phyloP scores from a whole-genome alignment of 2,113 vertebrate species.

The Silurus asotus region DNA sequence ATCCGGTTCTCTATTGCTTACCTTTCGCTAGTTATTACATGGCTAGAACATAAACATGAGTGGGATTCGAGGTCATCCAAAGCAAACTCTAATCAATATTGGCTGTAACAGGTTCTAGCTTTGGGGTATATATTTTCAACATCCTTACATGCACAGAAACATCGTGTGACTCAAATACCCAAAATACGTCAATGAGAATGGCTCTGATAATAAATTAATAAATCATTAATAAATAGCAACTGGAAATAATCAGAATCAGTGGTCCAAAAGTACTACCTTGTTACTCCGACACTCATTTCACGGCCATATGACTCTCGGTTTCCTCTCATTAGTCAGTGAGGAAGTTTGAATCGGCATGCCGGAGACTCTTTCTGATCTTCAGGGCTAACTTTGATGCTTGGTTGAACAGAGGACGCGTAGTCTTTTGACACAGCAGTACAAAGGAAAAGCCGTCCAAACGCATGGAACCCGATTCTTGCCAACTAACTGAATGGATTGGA shows the following conservation, averaged over 20 bases:
- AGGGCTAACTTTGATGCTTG: constrained; percentile 26
- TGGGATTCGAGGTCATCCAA: not conserved
- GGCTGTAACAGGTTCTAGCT: not conserved
- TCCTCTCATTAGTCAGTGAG: constrained; percentile 5
- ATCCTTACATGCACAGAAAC: not conserved
- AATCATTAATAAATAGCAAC: too few relatives aligned
- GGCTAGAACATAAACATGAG: not conserved
- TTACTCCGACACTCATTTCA: not conserved
- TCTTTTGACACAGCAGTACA: not conserved
- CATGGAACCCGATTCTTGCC: not conserved
- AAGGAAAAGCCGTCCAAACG: not conserved
- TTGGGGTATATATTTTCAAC: not conserved
- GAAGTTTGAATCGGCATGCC: not conserved
- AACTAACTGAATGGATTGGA: not conserved
- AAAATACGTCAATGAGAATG: not conserved
- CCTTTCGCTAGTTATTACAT: not conserved
- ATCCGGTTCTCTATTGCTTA: not conserved
- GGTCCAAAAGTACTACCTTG: not conserved
- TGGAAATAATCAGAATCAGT: not conserved
- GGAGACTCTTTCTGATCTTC: constrained; percentile 13
- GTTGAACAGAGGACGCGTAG: not conserved
- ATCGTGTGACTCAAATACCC: not conserved
- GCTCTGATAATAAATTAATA: not conserved
- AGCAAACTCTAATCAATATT: not conserved
- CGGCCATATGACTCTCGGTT: not conserved